These are phyloP conservation scores for Oreochromis grahami DNA, from an alignment of 2,797 vertebrate genomes.

Conservation along the genomic window DNA sequence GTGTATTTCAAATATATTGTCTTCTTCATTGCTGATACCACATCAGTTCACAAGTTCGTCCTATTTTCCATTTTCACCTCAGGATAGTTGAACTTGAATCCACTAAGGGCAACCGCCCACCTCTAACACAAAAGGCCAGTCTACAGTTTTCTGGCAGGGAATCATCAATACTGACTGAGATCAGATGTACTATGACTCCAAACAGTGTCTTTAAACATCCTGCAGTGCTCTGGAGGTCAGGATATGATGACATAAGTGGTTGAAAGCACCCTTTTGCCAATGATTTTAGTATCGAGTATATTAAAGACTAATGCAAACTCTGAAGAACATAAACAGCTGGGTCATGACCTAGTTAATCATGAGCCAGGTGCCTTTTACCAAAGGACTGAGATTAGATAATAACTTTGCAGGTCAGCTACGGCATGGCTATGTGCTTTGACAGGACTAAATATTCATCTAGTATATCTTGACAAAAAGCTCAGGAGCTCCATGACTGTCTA, in stretches of 20 bases:
- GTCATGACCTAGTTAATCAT: neutral
- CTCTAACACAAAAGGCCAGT: neutral
- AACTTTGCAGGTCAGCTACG: neutral
- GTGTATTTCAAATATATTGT: neutral
- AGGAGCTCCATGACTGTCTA: neutral
- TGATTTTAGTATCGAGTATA: neutral
- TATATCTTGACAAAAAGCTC: constrained; percentile 2
- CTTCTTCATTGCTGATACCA: neutral
- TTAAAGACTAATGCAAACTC: neutral
- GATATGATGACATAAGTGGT: neutral
- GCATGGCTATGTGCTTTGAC: neutral
- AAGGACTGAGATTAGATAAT: neutral
- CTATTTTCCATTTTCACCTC: neutral
- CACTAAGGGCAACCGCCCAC: neutral
- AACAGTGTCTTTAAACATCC: neutral
- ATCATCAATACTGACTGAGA: neutral
- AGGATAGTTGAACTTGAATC: neutral
- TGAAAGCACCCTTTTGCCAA: neutral
- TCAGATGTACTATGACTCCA: neutral
- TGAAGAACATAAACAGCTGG: neutral
- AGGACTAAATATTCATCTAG: neutral
- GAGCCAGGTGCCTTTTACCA: neutral
- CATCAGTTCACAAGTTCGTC: neutral
- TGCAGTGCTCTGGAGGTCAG: neutral
- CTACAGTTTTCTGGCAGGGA: neutral